phyloP scores from a whole-genome alignment of 2,113 vertebrate species.

The Fulmarus glacialis region DNA sequence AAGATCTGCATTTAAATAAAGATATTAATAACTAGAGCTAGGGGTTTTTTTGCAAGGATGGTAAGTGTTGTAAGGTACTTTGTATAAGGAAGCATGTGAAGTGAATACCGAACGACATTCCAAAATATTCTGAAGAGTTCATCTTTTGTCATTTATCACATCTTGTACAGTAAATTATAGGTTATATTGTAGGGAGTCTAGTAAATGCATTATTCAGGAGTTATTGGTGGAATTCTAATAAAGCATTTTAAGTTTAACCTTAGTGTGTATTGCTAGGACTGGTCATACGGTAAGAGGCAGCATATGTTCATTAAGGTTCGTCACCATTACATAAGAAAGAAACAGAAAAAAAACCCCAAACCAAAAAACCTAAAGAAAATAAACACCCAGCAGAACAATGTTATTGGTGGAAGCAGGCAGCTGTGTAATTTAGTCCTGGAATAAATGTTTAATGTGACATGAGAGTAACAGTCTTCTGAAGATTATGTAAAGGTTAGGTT shows the following conservation, averaged over 20 bases:
- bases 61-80: conserved; percentile 53
- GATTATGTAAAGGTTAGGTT: background rate
- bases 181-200: conserved; percentile 36
- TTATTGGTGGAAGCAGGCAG: background rate
- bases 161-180: conserved; percentile 45
- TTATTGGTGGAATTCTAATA: conserved; percentile 25
- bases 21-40: conserved; percentile 65
- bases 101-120: conserved; percentile 35
- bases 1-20: conserved; percentile 72
- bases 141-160: conserved; percentile 52
- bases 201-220: conserved; percentile 40
- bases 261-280: background rate
- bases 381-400: background rate
- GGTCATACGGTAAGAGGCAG: background rate
- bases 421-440: background rate
- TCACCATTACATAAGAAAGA: background rate
- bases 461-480: background rate
- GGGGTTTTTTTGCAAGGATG: conserved; percentile 32
- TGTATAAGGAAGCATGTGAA: conserved; percentile 41
- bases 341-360: background rate
- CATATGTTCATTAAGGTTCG: background rate
- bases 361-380: background rate
- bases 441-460: conserved; percentile 1
- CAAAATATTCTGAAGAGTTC: conserved; percentile 30
- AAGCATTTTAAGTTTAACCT: background rate